A percentile compares a stretch with the other conserved stretches of the same genome.
Evolutionary conservation across 2,888 invertebrate species (phyloP).

Genomic region (Byasa hedistus): DNA sequence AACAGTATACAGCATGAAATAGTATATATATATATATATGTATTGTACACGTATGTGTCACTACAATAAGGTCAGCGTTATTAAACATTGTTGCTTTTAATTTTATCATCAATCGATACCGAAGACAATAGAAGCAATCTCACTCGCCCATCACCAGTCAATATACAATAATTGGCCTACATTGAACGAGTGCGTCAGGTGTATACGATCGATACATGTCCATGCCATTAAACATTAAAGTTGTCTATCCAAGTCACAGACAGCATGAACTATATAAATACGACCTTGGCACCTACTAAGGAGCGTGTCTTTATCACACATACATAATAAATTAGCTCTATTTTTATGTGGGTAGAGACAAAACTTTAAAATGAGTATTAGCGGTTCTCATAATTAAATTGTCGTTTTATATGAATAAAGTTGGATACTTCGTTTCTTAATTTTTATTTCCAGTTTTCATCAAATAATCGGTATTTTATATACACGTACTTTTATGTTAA

Average conservation of each 20-base stretch:
- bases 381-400: background rate
- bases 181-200: conserved; percentile 44
- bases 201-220: conserved; percentile 59
- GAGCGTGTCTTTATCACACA: conserved; percentile 12
- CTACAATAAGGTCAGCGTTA: background rate
- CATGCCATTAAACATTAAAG: conserved; percentile 66
- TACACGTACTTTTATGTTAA: no score
- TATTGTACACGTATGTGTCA: no score
- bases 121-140: conserved; percentile 23
- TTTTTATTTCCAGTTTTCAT: background rate
- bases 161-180: conserved; percentile 43
- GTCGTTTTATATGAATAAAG: background rate
- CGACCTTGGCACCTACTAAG: conserved; percentile 54
- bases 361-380: background rate
- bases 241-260: conserved; percentile 57
- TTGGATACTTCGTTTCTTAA: background rate
- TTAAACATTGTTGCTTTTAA: background rate
- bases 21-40: no score
- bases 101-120: conserved; percentile 7
- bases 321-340: conserved; percentile 10
- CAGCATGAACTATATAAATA: conserved; percentile 50
- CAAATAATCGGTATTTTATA: no score
- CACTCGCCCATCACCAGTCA: conserved; percentile 18
- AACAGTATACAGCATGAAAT: no score
- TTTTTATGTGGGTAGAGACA: background rate